Percentiles rank a stretch among this genome's conserved stretches.
These are phyloP conservation scores for Redunca redunca DNA, from an alignment of 2,113 vertebrate genomes.

Conservation along the genomic window DNA sequence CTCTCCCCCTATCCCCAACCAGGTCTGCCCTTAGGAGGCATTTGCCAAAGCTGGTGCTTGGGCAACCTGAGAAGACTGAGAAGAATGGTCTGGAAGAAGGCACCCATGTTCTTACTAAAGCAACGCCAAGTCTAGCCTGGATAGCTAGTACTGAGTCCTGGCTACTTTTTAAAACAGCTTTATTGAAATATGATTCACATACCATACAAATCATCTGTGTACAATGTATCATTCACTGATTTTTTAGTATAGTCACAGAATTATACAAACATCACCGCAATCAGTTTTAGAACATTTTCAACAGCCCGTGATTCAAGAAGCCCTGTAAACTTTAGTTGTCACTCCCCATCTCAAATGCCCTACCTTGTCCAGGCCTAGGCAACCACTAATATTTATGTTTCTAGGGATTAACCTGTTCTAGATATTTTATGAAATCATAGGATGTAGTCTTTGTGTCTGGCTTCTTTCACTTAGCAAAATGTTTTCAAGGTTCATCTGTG, in stretches of 20 bases:
- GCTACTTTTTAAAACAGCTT: not conserved
- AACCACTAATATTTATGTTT: constrained; percentile 37
- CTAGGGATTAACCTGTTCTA: not conserved
- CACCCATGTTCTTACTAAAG: not conserved
- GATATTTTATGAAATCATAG: not conserved
- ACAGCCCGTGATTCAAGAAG: not conserved
- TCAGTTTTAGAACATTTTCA: constrained; percentile 35
- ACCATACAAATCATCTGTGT: not conserved
- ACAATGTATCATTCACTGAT: not conserved
- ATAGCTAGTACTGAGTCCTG: not conserved
- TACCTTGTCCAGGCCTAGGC: not conserved
- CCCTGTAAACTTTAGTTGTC: not conserved
- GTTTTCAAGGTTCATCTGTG: not conserved
- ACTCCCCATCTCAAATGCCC: not conserved
- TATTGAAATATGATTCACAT: not conserved
- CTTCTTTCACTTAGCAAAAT: not conserved
- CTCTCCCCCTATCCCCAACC: not conserved
- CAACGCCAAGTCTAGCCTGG: not conserved
- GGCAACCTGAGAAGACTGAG: not conserved
- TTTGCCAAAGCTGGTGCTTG: not conserved
- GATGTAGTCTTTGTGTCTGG: not conserved
- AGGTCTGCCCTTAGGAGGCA: not conserved
- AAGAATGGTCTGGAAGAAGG: not conserved
- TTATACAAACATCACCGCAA: not conserved
- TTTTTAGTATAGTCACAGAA: not conserved